phyloP scores from a whole-genome alignment of 2,888 invertebrate species.

The Belgica antarctica region DNA sequence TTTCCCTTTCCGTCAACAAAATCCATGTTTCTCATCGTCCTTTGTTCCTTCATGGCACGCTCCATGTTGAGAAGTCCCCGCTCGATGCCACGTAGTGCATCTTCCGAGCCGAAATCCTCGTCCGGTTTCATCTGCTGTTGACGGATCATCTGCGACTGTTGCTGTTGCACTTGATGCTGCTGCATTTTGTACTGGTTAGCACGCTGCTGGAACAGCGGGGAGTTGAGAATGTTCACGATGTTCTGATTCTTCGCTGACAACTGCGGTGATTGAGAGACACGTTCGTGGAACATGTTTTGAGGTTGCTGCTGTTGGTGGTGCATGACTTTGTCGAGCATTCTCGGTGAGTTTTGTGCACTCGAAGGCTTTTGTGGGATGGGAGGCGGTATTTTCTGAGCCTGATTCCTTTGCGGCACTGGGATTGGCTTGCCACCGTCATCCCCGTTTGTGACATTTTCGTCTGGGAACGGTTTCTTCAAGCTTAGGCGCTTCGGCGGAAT shows the following conservation, averaged over 20 bases:
- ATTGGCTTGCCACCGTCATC: conserved; percentile 1
- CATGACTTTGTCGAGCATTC: neutral
- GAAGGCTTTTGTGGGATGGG: conserved; percentile 53
- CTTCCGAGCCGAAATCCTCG: conserved; percentile 55
- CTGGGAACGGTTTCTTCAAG: conserved; percentile 49
- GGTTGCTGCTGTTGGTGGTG: conserved; percentile 45
- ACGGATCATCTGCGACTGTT: conserved; percentile 20
- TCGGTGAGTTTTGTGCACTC: conserved; percentile 52
- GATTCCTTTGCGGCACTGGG: conserved; percentile 38
- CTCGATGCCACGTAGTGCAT: conserved; percentile 55
- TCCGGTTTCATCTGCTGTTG: conserved; percentile 49
- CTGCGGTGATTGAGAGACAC: conserved; percentile 45
- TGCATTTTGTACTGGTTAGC: conserved; percentile 45
- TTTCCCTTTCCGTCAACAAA: conserved; percentile 48
- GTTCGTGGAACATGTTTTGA: conserved; percentile 44
- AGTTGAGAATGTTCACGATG: conserved; percentile 45
- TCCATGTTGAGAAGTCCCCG: conserved; percentile 56
- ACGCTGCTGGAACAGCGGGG: conserved; percentile 46
- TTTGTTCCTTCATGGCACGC: conserved; percentile 56
- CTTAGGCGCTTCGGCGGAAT: conserved; percentile 55
- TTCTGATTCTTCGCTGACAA: conserved; percentile 43
- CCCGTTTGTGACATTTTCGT: neutral
- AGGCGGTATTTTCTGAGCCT: conserved; percentile 49
- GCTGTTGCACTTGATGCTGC: conserved; percentile 44
- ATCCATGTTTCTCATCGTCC: conserved; percentile 51